Base-by-base conservation (phyloP, 2,888 invertebrate genomes). In the Coelopa pilipes region DNA sequence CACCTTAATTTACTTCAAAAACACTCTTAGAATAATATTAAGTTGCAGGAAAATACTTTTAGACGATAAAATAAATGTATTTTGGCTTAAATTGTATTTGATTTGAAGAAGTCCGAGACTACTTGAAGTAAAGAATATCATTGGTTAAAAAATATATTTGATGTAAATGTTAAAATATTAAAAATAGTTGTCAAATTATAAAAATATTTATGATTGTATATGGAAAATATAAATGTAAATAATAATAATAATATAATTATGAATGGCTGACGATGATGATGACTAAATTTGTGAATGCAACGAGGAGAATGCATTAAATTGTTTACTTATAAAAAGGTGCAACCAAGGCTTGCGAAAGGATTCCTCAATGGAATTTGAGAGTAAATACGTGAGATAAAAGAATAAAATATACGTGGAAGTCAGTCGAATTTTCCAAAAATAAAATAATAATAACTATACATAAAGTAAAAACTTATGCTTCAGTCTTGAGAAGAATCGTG, bases 391-490 rank as follows among this genome's bases (percentile, higher is more conserved):
- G 34, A 34, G 2, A 34, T 34, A 34, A 34, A 34, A 34, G 7
- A 4, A 34, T 4, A 34, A 34, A 7, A 34, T 13, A n/a, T 0
- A n/a, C n/a, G 65, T 60, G 69, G 63, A 75, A 74, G 74, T 74
- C 59, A 55, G 73, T 66, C 74, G 60, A 73, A 66, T 66, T 47
- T 49, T 79, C 77, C 71, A 75, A 78, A 66, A 72, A 78, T 70
- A 79, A 67, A 17, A 69, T 24, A 70, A 67, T 59, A 19, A n/a
- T 47, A 73, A 73, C 68, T 60, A 45, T 13, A 67, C 34, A 46
- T 65, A 53, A 60, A 19, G 53, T 60, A 24, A 68, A 55, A 57
- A 67, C 55, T 60, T 70, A 5, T 13, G 50, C 9, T 60, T 70
- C 70, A 70, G 70, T 70, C 70, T 70, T 60, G 50, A 63, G 70